A percentile compares a stretch with the other conserved stretches of the same genome.
These are phyloP conservation scores for Apamea anceps DNA, from an alignment of 2,888 invertebrate species.

Conservation along the genomic window DNA sequence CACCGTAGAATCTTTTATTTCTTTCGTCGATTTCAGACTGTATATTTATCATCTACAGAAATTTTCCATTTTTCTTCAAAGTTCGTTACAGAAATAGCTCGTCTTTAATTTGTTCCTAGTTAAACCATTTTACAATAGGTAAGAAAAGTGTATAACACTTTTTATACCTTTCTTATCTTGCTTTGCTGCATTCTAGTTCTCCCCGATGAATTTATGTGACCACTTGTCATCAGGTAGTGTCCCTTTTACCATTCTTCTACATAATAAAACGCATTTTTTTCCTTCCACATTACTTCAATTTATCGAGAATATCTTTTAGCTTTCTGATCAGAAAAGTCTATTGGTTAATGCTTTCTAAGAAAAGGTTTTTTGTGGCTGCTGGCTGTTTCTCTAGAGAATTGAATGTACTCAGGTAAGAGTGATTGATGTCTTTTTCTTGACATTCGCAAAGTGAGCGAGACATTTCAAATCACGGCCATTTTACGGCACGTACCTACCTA, in stretches of 20 bases:
- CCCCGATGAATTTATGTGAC: slow-evolving; percentile 59
- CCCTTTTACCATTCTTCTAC: slow-evolving; percentile 59
- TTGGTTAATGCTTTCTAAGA: slow-evolving; percentile 71
- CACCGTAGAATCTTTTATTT: background rate
- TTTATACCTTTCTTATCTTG: slow-evolving; percentile 29
- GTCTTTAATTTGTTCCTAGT: slow-evolving; percentile 4
- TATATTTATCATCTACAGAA: background rate
- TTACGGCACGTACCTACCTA: slow-evolving; percentile 62
- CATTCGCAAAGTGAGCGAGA: slow-evolving; percentile 77
- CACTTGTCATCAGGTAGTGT: slow-evolving; percentile 58
- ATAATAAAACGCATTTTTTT: slow-evolving; percentile 58
- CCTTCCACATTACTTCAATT: slow-evolving; percentile 64
- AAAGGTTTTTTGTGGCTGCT: slow-evolving; percentile 72
- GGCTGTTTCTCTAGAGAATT: slow-evolving; percentile 77
- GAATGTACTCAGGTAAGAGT: slow-evolving; percentile 80
- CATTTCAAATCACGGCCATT: slow-evolving; percentile 76
- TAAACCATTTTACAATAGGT: slow-evolving; percentile 13
- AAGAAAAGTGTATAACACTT: slow-evolving; percentile 15
- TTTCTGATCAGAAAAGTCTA: slow-evolving; percentile 67
- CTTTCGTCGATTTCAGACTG: background rate
- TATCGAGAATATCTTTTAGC: slow-evolving; percentile 63
- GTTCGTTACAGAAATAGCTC: slow-evolving; percentile 1
- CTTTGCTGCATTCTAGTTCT: slow-evolving; percentile 48
- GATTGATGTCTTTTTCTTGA: slow-evolving; percentile 82
- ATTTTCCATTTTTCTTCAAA: background rate